Evolutionary conservation across 2,113 vertebrate species (phyloP), one percentile per base, ranked within the genome.

Genomic region (Sander vitreus): DNA sequence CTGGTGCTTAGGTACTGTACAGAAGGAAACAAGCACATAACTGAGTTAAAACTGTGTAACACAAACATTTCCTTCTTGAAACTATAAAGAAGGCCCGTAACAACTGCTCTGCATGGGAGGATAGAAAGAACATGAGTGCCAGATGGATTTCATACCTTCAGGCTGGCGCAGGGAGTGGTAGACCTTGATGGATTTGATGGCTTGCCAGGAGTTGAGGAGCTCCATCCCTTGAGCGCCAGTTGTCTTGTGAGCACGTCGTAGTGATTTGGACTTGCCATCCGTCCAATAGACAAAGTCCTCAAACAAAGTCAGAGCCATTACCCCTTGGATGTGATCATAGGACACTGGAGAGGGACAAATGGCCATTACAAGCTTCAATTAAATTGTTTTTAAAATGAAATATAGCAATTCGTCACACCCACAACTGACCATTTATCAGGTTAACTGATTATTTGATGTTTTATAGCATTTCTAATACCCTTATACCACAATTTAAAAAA

Each of bases 251-350:
- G 96, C 98, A 81, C 98, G 97, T 76, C 95, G 97, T 47, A 99
- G 96, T 7, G 98, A 99, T 91, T 99, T 99, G 90, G 97, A 98
- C 96, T 99, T 99, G 79, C 97, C 97, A 1, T 99, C 98, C 43
- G 97, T 99, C 98, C 98, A 99, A 89, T 99, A 99, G 91, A 99
- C 93, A 93, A 98, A 98, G 95, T 99, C 98, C 92, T 99, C 98
- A 93, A 99, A 99, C 94, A 99, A 86, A 6, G 98, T 97, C 91
- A 99, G 95, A 3, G 97, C 97, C 94, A 99, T 98, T 90, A 99
- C 98, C 69, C 97, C 97, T 78, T 97, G 96, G 93, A 99, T 97
- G 91, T 98, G 97, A 90, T 97, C 97, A 77, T 97, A 97, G 91
- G 96, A 96, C 74, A 99, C 98, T 99, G 94, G 59, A 96, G 94